phyloP scores from a whole-genome alignment of 2,888 invertebrate species.

The Trissolcus brochymenae region DNA sequence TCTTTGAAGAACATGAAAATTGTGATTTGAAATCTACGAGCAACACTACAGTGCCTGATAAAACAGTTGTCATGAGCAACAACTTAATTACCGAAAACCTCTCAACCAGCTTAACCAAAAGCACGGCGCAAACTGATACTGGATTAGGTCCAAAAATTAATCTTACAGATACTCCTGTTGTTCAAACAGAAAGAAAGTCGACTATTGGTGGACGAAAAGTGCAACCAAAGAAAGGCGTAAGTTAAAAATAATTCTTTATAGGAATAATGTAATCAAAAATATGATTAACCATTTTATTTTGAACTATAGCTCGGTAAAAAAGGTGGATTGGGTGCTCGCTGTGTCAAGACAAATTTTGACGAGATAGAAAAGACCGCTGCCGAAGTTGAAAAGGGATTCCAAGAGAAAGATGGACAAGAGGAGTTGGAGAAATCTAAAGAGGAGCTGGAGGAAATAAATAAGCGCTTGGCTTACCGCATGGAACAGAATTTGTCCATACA shows the following conservation, averaged over 20 bases:
- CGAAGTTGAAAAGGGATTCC: slow-evolving; percentile 79
- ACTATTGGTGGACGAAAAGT: slow-evolving; percentile 85
- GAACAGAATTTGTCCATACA: slow-evolving; percentile 83
- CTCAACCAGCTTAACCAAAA: slow-evolving; percentile 27
- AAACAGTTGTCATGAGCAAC: slow-evolving; percentile 19
- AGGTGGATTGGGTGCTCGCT: slow-evolving; percentile 91
- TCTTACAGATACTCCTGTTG: slow-evolving; percentile 63
- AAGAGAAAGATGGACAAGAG: slow-evolving; percentile 74
- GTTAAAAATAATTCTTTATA: slow-evolving; percentile 1
- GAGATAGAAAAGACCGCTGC: slow-evolving; percentile 95
- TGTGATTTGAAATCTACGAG: slow-evolving; percentile 62
- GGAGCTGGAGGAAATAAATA: slow-evolving; percentile 83
- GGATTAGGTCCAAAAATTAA: slow-evolving; percentile 68
- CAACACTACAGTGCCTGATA: slow-evolving; percentile 59
- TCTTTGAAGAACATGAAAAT: slow-evolving; percentile 89
- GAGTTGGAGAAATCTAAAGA: slow-evolving; percentile 79
- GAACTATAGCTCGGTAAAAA: slow-evolving; percentile 87
- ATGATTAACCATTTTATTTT: background rate
- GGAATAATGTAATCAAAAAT: background rate
- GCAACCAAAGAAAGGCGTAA: slow-evolving; percentile 82
- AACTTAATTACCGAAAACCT: slow-evolving; percentile 21
- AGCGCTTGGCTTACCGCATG: slow-evolving; percentile 82
- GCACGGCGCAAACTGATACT: slow-evolving; percentile 36
- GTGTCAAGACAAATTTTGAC: slow-evolving; percentile 95
- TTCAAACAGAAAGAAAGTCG: slow-evolving; percentile 78